phyloP scores from a whole-genome alignment of 2,113 vertebrate species.

The Tachysurus fulvidraco region DNA sequence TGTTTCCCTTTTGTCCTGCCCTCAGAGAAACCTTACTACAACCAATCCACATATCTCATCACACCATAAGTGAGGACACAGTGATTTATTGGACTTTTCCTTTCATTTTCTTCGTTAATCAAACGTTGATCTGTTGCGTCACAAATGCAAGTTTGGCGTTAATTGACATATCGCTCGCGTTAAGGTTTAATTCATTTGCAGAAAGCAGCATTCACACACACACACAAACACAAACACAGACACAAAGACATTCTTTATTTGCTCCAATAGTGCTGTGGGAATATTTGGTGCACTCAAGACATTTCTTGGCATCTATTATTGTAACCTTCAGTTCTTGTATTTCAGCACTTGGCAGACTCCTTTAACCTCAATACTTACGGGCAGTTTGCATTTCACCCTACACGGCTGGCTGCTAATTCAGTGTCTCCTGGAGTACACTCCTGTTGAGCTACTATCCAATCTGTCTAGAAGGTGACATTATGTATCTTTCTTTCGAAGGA shows the following conservation, averaged over 20 bases:
- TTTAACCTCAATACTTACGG: conserved; percentile 40
- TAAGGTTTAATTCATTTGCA: not conserved
- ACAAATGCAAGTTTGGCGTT: not conserved
- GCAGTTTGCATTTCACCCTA: conserved; percentile 43
- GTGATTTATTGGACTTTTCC: conserved; percentile 24
- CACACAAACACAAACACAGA: conserved; percentile 27
- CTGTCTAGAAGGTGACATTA: conserved; percentile 47
- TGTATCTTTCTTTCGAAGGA: conserved; percentile 37
- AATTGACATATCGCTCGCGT: not conserved
- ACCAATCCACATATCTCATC: not conserved
- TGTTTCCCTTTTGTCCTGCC: conserved; percentile 24
- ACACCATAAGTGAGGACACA: not conserved
- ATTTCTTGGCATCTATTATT: conserved; percentile 54
- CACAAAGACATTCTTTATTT: conserved; percentile 13
- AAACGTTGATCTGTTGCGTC: not conserved
- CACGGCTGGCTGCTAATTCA: conserved; percentile 50
- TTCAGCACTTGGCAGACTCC: conserved; percentile 44
- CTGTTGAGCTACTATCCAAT: conserved; percentile 16
- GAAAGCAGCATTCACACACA: not conserved
- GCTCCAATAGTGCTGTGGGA: conserved; percentile 40
- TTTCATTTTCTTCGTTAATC: not conserved
- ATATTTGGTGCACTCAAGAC: conserved; percentile 52
- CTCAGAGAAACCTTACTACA: conserved; percentile 1
- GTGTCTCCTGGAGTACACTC: conserved; percentile 36
- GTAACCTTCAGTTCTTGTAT: conserved; percentile 56